phyloP scores from a whole-genome alignment of 2,113 vertebrate species.

The Crocuta crocuta region DNA sequence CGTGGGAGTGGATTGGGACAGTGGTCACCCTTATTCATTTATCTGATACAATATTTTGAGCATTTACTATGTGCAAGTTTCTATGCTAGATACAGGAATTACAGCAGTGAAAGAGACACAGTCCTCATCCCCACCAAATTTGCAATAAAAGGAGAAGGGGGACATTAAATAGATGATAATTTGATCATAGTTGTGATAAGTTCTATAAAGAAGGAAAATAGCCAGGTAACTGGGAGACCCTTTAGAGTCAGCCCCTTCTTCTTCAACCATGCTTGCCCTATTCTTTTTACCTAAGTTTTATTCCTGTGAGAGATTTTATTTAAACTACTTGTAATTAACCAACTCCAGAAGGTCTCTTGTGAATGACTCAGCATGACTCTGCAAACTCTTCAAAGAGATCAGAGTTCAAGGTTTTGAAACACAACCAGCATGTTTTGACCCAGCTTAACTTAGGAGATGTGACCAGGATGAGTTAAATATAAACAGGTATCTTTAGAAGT shows the following conservation, averaged over 20 bases:
- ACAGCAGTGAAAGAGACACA: not conserved
- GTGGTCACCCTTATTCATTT: not conserved
- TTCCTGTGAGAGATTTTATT: not conserved
- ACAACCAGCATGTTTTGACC: conserved; percentile 65
- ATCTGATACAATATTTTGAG: not conserved
- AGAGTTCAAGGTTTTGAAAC: conserved; percentile 75
- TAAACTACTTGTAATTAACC: not conserved
- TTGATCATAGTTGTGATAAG: not conserved
- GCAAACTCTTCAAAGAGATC: conserved; percentile 58
- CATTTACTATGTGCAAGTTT: not conserved
- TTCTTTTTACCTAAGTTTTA: not conserved
- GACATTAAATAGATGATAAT: not conserved
- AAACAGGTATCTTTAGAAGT: conserved; percentile 47
- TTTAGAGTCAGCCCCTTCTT: not conserved
- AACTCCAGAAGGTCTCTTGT: not conserved
- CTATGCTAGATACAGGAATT: not conserved
- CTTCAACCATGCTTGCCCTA: not conserved
- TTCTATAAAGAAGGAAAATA: not conserved
- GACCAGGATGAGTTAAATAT: conserved; percentile 64
- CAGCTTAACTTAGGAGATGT: conserved; percentile 58
- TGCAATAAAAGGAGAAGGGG: not conserved
- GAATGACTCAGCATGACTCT: conserved; percentile 68
- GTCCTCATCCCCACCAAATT: not conserved
- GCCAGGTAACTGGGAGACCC: not conserved
- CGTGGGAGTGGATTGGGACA: not conserved